A percentile compares a stretch with the other conserved stretches of the same genome.
phyloP scores from a whole-genome alignment of 2,113 vertebrate species.

The Fregetta grallaria region DNA sequence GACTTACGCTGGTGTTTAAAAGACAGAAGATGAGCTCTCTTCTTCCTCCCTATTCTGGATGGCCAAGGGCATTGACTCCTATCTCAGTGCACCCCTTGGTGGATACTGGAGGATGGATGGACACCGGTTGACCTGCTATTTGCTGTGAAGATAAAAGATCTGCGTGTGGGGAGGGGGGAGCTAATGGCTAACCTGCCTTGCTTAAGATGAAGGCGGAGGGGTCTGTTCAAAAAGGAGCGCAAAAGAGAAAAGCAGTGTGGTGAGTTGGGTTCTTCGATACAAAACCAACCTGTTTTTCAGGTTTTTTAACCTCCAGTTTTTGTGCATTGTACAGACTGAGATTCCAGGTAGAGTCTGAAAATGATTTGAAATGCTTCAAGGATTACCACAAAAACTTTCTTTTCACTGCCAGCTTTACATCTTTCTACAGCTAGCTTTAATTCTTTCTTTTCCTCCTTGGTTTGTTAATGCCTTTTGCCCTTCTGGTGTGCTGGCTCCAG shows the following conservation, averaged over 20 bases:
- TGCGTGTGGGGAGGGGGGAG: neutral
- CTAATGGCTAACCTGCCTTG: neutral
- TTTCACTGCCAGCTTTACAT: neutral
- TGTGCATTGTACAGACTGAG: neutral
- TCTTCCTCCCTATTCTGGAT: neutral
- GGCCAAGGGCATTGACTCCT: neutral
- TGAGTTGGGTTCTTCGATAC: neutral
- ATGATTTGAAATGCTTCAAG: neutral
- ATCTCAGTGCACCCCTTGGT: neutral
- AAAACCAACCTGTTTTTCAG: neutral
- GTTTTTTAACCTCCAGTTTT: neutral
- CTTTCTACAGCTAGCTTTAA: neutral
- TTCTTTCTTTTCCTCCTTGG: neutral
- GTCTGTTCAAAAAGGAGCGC: neutral
- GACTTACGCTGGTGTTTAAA: neutral
- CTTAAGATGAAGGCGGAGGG: neutral
- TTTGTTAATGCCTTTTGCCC: neutral
- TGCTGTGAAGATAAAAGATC: neutral
- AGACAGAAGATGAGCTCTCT: neutral
- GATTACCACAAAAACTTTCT: neutral
- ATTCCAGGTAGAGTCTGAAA: neutral
- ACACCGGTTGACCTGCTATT: neutral
- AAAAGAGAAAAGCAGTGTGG: neutral
- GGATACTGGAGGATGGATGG: neutral
- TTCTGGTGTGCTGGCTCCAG: neutral